A percentile compares a stretch with the other conserved stretches of the same genome.
Evolutionary conservation across 2,888 invertebrate species (phyloP).

Genomic region (Philopedon plagiatum): DNA sequence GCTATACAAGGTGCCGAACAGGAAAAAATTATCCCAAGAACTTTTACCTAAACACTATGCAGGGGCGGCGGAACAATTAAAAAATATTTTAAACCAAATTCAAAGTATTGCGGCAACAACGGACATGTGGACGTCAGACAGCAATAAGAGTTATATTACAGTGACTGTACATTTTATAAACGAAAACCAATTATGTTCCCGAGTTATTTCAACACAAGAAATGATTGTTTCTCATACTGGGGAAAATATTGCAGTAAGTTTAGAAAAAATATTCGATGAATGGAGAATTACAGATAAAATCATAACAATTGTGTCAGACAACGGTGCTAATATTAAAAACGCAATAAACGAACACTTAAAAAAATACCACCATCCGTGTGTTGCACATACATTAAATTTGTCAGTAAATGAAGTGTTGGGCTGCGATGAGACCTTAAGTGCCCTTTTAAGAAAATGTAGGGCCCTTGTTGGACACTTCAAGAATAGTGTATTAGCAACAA

Average conservation of each 20-base stretch:
- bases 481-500: conserved; percentile 6
- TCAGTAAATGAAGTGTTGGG: not conserved
- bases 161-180: conserved; percentile 57
- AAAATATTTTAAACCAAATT: conserved; percentile 43
- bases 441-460: conserved; percentile 20
- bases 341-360: conserved; percentile 43
- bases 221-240: conserved; percentile 45
- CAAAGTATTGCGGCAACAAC: conserved; percentile 55
- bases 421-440: not conserved
- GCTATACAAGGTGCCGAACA: conserved; percentile 50
- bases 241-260: conserved; percentile 29
- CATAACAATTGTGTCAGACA: conserved; percentile 54
- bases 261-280: conserved; percentile 19
- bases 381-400: conserved; percentile 54
- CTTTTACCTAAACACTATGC: conserved; percentile 1
- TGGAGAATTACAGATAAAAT: conserved; percentile 51
- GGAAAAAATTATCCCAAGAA: conserved; percentile 23
- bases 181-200: conserved; percentile 45
- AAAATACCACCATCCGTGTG: conserved; percentile 57
- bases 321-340: conserved; percentile 50
- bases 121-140: conserved; percentile 59
- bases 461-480: conserved; percentile 24
- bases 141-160: conserved; percentile 53
- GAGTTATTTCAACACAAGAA: conserved; percentile 53
- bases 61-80: not conserved